A percentile compares a stretch with the other conserved stretches of the same genome.
phyloP scores from a whole-genome alignment of 2,888 invertebrate genomes.

The Parnassius glacialis region DNA sequence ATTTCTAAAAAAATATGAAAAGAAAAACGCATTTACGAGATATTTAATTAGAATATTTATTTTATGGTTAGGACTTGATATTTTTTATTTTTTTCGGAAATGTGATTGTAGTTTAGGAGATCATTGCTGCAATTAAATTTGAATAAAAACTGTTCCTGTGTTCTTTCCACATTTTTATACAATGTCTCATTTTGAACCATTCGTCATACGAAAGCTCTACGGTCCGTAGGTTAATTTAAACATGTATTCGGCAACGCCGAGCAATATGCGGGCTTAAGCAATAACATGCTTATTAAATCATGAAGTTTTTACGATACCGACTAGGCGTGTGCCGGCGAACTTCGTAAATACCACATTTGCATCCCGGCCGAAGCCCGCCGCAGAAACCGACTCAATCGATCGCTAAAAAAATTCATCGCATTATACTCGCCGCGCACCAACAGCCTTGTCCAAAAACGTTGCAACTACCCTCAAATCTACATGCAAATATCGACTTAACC shows the following conservation, averaged over 20 bases:
- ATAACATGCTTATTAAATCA: conserved; percentile 32
- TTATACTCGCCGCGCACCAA: conserved; percentile 61
- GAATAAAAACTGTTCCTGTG: not conserved
- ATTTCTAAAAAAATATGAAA: too few relatives aligned
- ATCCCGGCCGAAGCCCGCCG: conserved; percentile 68
- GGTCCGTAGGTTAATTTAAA: conserved; percentile 23
- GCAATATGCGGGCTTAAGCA: conserved; percentile 25
- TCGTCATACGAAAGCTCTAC: conserved; percentile 18
- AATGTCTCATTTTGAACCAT: conserved; percentile 22
- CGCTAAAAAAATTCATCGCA: conserved; percentile 75
- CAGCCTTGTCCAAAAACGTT: conserved; percentile 29
- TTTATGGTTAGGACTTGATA: too few relatives aligned
- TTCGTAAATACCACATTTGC: conserved; percentile 74
- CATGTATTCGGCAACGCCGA: conserved; percentile 24
- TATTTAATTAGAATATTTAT: too few relatives aligned
- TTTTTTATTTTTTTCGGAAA: too few relatives aligned
- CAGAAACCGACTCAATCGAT: conserved; percentile 75
- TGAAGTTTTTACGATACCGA: conserved; percentile 49
- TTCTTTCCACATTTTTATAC: conserved; percentile 14
- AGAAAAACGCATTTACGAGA: too few relatives aligned
- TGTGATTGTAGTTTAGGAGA: too few relatives aligned
- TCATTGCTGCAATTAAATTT: too few relatives aligned
- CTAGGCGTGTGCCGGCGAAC: conserved; percentile 69
- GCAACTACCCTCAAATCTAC: conserved; percentile 30
- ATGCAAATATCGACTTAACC: conserved; percentile 31